Evolutionary conservation across 2,888 invertebrate species (phyloP).

Genomic region (Chymomyza caudatula): DNA sequence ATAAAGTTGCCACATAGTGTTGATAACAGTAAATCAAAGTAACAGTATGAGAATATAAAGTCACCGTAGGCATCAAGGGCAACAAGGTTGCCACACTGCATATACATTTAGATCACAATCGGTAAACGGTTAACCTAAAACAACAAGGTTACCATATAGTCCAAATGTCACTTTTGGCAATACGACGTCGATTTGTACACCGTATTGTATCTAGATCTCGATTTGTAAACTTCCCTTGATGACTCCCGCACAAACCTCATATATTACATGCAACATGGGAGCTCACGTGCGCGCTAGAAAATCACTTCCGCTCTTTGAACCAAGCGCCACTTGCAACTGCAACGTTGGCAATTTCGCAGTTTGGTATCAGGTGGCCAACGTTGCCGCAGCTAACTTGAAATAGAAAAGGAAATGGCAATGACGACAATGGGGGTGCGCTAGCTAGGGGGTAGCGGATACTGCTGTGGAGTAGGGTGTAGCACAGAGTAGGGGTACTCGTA

Average conservation of each 20-base stretch:
- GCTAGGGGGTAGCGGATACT: constrained; percentile 6
- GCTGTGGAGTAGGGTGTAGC: background rate
- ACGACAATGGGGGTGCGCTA: background rate
- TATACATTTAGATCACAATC: no score
- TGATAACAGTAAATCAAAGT: no score
- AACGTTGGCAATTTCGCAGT: constrained; percentile 55
- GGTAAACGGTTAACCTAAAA: no score
- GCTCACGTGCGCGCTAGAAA: constrained; percentile 43
- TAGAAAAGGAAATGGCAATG: background rate
- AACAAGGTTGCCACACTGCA: no score
- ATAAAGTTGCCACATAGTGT: no score
- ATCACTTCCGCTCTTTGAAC: constrained; percentile 61
- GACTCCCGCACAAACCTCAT: background rate
- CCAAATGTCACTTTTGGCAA: no score
- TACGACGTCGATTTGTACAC: no score
- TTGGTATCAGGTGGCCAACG: constrained; percentile 59
- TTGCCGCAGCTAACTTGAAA: constrained; percentile 21
- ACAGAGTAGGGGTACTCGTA: background rate
- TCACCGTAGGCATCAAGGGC: no score
- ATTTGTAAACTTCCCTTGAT: no score
- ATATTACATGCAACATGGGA: background rate
- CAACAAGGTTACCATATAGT: no score
- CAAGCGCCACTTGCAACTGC: constrained; percentile 39
- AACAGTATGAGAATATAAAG: no score
- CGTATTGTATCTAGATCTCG: no score